Percentiles rank a stretch among this genome's conserved stretches.
These are phyloP conservation scores for Trichoplusia ni DNA, from an alignment of 1,140 invertebrate species.

Conservation along the genomic window DNA sequence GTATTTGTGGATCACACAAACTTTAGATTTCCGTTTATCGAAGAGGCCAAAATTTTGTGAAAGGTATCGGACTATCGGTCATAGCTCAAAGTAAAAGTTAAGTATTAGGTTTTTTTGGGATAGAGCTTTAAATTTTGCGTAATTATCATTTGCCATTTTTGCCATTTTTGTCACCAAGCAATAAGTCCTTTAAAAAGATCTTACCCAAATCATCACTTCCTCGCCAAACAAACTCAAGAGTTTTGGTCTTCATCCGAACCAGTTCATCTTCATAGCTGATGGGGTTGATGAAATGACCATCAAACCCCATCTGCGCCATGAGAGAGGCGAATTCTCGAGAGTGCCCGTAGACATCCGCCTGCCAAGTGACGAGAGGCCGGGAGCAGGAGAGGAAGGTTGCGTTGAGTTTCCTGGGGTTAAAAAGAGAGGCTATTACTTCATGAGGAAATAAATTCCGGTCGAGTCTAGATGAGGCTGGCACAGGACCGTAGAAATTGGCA, in stretches of 20 bases:
- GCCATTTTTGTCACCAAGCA: neutral
- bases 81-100: no score
- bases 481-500: no score
- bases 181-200: neutral
- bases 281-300: slow-evolving; percentile 93
- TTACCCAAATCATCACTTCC: slow-evolving; percentile 86
- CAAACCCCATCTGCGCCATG: slow-evolving; percentile 92
- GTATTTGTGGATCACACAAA: no score
- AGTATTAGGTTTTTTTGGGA: no score
- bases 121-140: no score
- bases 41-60: no score
- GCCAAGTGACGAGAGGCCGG: slow-evolving; percentile 91
- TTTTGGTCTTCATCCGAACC: slow-evolving; percentile 83
- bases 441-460: no score
- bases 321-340: slow-evolving; percentile 92
- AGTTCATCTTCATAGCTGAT: slow-evolving; percentile 93
- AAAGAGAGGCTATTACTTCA: no score
- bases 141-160: no score
- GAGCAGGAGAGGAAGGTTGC: slow-evolving; percentile 92
- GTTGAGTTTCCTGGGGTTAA: slow-evolving; percentile 84
- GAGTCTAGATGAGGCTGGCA: no score
- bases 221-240: slow-evolving; percentile 93
- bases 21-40: no score
- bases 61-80: no score
- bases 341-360: slow-evolving; percentile 96